These are phyloP conservation scores for Crenichthys baileyi DNA, from an alignment of 2,797 vertebrate species.

Conservation along the genomic window DNA sequence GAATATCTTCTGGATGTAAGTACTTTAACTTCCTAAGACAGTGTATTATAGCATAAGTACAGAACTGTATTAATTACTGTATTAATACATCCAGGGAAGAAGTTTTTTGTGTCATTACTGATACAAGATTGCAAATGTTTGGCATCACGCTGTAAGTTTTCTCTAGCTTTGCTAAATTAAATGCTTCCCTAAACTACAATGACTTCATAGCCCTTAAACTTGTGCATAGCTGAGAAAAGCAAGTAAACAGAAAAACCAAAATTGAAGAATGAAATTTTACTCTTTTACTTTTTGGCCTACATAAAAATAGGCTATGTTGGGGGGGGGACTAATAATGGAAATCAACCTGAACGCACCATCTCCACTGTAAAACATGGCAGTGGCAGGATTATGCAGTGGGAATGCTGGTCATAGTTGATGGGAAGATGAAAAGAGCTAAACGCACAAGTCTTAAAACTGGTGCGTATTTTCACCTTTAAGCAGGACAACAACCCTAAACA, in stretches of 20 bases:
- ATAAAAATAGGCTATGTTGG: background rate
- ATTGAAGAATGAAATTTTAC: background rate
- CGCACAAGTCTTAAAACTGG: too few relatives aligned
- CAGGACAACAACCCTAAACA: too few relatives aligned
- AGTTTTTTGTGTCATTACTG: background rate
- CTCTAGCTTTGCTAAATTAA: background rate
- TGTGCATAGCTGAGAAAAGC: background rate
- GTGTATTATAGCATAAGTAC: background rate
- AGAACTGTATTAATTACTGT: background rate
- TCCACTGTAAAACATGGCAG: too few relatives aligned
- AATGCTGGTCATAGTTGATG: too few relatives aligned
- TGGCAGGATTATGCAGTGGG: too few relatives aligned
- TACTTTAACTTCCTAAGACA: slow-evolving; percentile 17
- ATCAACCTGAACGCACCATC: too few relatives aligned
- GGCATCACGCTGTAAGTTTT: background rate
- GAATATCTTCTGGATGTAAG: slow-evolving; percentile 98
- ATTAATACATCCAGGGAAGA: background rate
- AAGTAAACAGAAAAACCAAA: background rate
- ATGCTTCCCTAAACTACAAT: background rate
- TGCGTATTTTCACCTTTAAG: too few relatives aligned
- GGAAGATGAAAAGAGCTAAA: too few relatives aligned
- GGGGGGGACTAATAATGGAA: background rate
- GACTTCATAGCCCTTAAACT: background rate
- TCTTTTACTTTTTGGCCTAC: background rate
- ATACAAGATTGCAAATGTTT: background rate